These are phyloP conservation scores for Oedothorax gibbosus DNA, from an alignment of 1,140 invertebrate genomes.

Conservation along the genomic window DNA sequence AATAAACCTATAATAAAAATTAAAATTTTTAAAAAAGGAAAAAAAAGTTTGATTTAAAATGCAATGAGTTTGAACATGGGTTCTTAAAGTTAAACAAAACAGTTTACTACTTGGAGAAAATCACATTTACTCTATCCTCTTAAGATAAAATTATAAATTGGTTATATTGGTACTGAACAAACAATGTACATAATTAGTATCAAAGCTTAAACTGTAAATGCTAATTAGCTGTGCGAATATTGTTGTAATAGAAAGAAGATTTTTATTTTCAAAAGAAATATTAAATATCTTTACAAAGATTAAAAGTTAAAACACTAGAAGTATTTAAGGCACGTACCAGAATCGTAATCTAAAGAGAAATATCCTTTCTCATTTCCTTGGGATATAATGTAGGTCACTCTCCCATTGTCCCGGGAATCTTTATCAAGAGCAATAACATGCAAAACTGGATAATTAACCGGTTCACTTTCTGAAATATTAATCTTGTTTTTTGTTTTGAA, in stretches of 20 bases:
- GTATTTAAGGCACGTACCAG: slow-evolving; percentile 71
- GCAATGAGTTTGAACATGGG: no score
- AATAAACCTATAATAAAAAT: slow-evolving; percentile 78
- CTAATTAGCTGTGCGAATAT: no score
- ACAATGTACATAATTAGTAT: background rate
- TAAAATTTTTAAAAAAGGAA: background rate
- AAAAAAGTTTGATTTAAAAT: no score
- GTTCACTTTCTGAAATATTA: slow-evolving; percentile 71
- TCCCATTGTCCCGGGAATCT: slow-evolving; percentile 87
- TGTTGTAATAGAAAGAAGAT: no score
- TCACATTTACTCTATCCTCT: no score
- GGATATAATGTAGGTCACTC: slow-evolving; percentile 84
- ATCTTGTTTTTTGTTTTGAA: slow-evolving; percentile 75
- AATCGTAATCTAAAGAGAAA: slow-evolving; percentile 83
- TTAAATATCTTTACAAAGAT: no score
- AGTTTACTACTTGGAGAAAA: no score
- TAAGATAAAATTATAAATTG: background rate
- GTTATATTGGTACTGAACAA: slow-evolving; percentile 4
- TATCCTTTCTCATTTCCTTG: slow-evolving; percentile 83
- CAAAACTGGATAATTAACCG: slow-evolving; percentile 76
- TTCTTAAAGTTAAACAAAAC: no score
- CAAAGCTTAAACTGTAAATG: background rate
- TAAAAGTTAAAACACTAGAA: no score
- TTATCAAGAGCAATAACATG: slow-evolving; percentile 87
- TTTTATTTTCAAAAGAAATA: no score